Base-by-base conservation (phyloP, 2,888 invertebrate species). In the Branchipolynoe longqiensis region DNA sequence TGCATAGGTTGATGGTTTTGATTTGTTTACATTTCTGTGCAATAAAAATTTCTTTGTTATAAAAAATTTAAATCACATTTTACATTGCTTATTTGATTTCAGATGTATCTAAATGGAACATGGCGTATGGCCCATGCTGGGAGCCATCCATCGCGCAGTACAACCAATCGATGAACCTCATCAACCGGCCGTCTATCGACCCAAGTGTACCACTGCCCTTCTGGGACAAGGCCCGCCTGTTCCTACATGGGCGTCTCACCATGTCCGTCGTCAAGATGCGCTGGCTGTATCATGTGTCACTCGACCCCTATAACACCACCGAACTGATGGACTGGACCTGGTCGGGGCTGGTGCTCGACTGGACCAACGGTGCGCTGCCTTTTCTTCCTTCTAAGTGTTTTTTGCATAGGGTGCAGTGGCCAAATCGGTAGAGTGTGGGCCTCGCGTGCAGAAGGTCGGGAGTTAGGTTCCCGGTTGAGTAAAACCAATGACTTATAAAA, bases 91-190 rank as follows among this genome's bases (percentile, higher is more conserved):
- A n/a, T n/a, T n/a, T n/a, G n/a, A n/a, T 59, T 89, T 0, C 88
- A 92, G 98, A 98, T 93, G 96, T 98, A 90, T 96, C 97, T 83
- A 96, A 96, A 89, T 97, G 96, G 92, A 96, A 97, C 92, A 97
- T 98, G 93, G 98, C 99, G 0, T 99, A 99, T 93, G 99, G 99
- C 0, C 98, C 99, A 0, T 99, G 99, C 93, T 99, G 99, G 99
- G 99, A 99, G 92, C 99, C 99, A 0, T 98, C 97, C 25, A 96
- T 98, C 85, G 97, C 98, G 0, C 97, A 98, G 91, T 97, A 97
- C 94, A 97, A 97, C 92, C 94, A 97, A 94, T 96, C 96, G 88
- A 97, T 98, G 94, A 98, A 98, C 88, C 90, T 93, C 25, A 93
- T 95, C 88, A 95, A 94, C 89, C 92, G 93, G 74, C 94, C 95